Evolutionary conservation across 2,797 vertebrate species (phyloP).

Genomic region (Labroides dimidiatus): DNA sequence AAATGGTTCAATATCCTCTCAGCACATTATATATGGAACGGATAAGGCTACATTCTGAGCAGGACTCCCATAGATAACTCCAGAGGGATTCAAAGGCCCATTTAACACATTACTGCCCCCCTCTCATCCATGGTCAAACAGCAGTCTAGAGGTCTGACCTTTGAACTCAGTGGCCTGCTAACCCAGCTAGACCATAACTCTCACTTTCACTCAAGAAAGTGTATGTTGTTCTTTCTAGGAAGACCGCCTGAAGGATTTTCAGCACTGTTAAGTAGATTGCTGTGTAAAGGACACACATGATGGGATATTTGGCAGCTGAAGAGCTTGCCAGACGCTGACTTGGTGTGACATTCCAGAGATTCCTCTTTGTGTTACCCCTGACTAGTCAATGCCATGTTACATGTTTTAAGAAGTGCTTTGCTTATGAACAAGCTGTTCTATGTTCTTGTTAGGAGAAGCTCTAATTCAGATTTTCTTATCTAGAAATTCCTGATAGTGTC

Average conservation of each 20-base stretch:
- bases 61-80: slow-evolving; percentile 28
- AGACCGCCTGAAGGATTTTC: background rate
- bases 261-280: background rate
- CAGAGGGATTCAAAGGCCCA: slow-evolving; percentile 30
- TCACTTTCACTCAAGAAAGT: slow-evolving; percentile 33
- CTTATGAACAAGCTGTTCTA: background rate
- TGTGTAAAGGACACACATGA: slow-evolving; percentile 2
- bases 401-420: background rate
- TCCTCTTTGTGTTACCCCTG: slow-evolving; percentile 1
- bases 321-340: slow-evolving; percentile 27
- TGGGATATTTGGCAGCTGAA: slow-evolving; percentile 10
- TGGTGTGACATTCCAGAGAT: slow-evolving; percentile 48
- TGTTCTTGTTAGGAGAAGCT: background rate
- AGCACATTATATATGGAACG: background rate
- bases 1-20: background rate
- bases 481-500: no score
- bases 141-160: slow-evolving; percentile 59
- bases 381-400: slow-evolving; percentile 16
- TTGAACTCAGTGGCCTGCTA: slow-evolving; percentile 51
- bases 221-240: slow-evolving; percentile 22
- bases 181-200: slow-evolving; percentile 27
- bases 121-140: slow-evolving; percentile 52
- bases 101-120: slow-evolving; percentile 44
- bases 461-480: no score
- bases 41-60: background rate